These are phyloP conservation scores for Batillaria attramentaria DNA, from an alignment of 1,140 invertebrate genomes.

Conservation along the genomic window DNA sequence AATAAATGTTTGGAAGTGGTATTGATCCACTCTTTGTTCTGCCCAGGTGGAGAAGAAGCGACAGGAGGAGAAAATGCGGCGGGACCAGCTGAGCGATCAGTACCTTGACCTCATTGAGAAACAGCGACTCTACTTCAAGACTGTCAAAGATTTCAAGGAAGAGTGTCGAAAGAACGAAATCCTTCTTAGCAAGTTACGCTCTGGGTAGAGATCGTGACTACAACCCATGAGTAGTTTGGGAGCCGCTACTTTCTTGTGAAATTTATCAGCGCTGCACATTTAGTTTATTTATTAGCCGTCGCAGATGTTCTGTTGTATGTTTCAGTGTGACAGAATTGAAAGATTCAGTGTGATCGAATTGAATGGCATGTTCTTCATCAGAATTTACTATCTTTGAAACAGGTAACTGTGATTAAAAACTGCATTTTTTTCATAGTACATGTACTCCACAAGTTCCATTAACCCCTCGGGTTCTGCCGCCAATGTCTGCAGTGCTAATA, in stretches of 20 bases:
- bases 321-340: neutral
- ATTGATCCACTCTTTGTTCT: too few species aligned
- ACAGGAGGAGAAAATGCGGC: constrained; percentile 80
- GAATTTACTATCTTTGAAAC: too few species aligned
- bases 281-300: neutral
- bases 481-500: too few species aligned
- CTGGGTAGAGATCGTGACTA: neutral
- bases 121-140: constrained; percentile 86
- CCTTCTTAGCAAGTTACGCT: constrained; percentile 51
- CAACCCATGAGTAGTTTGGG: neutral
- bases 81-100: constrained; percentile 81
- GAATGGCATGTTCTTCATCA: too few species aligned
- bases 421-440: too few species aligned
- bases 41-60: constrained; percentile 68
- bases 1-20: neutral
- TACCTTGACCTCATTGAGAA: constrained; percentile 83
- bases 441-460: too few species aligned
- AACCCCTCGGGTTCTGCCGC: too few species aligned
- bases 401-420: too few species aligned
- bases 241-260: neutral
- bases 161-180: constrained; percentile 70
- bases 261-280: neutral
- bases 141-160: constrained; percentile 83
- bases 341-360: neutral
- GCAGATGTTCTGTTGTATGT: neutral